Base-by-base conservation (phyloP, 1,140 invertebrate species). In the Bombus confusus region DNA sequence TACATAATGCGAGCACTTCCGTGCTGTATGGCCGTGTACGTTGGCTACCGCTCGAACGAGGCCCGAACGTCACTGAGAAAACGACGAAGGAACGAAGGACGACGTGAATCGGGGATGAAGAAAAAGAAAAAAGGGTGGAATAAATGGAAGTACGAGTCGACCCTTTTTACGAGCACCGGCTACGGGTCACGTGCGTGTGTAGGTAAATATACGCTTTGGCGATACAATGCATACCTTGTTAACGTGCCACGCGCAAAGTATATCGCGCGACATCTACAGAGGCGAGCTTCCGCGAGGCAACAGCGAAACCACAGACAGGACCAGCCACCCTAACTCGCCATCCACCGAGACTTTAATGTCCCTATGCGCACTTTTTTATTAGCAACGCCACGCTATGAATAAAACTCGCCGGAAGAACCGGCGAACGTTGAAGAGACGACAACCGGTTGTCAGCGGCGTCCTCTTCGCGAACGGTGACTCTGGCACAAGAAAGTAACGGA, bases 211-310 rank as follows among this genome's bases (percentile, higher is more conserved):
- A 84, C 92, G 87, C 91, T 92, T 92, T 87, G 87, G 78, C 92
- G 86, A 92, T 91, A 92, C 92, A 92, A 92, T 91, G 86, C 85
- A 83, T 85, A 89, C 77, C 88, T 91, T 91, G 92, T 93, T 92
- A 93, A 89, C 86, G 87, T 34, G 66, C 28, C 47, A 10, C 64
- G 78, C 71, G 76, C 75, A 80, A 85, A 80, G 62, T 68, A 68
- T 43, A 31, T 34, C 43, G 37, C 41, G 47, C 41, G 74, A 64
- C 81, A 62, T 57, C 74, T 22, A 64, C 47, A 39, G 18, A 37
- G 83, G 22, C 31, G 43, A 22, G 31, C 62, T 80, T 85, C 69
- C 64, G 74, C 25, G 15, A 34, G 39, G 28, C 28, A 34, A 4
- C 77, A 22, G 4, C n/a, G 12, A 41, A 77, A 77, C 57, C 41